Percentiles rank a stretch among this genome's conserved stretches.
Conservation (phyloP, 2,113 vertebrate genomes). For the Dromas ardeola region DNA sequence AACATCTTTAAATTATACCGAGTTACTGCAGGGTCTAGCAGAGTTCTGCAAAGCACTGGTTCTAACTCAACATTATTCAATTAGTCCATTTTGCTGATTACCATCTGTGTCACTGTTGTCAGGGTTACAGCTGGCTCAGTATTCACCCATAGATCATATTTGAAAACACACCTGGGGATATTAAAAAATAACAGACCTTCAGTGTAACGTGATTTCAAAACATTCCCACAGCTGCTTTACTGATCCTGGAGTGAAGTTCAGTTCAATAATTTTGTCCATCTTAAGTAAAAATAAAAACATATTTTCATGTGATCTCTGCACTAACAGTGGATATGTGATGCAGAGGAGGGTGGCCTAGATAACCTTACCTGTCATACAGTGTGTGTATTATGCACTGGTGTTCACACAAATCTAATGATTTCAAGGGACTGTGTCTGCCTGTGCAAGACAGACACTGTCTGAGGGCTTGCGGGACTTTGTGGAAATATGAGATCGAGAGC, state of each 20-base stretch:
- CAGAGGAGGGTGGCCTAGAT: neutral
- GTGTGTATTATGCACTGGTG: rapidly evolving
- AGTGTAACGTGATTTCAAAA: neutral
- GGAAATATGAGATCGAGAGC: neutral
- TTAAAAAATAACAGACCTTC: neutral
- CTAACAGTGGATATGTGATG: neutral
- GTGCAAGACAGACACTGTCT: neutral
- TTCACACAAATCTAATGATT: neutral
- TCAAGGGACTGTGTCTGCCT: neutral
- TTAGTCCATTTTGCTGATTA: constrained; percentile 35
- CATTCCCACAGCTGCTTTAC: neutral
- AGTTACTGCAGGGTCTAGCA: neutral
- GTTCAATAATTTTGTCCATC: neutral
- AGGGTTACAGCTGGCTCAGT: constrained; percentile 15
- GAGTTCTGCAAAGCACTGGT: neutral
- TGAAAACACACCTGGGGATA: constrained; percentile 30
- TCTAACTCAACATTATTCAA: constrained; percentile 5
- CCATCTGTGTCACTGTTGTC: constrained; percentile 34
- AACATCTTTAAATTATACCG: neutral
- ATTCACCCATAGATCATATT: neutral
- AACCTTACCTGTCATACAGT: neutral
- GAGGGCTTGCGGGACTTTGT: neutral
- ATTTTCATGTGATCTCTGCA: neutral
- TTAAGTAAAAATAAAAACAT: neutral
- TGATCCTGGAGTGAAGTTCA: neutral